Conservation (phyloP, 2,888 invertebrate genomes). For the Hirtodrosophila cameraria region DNA sequence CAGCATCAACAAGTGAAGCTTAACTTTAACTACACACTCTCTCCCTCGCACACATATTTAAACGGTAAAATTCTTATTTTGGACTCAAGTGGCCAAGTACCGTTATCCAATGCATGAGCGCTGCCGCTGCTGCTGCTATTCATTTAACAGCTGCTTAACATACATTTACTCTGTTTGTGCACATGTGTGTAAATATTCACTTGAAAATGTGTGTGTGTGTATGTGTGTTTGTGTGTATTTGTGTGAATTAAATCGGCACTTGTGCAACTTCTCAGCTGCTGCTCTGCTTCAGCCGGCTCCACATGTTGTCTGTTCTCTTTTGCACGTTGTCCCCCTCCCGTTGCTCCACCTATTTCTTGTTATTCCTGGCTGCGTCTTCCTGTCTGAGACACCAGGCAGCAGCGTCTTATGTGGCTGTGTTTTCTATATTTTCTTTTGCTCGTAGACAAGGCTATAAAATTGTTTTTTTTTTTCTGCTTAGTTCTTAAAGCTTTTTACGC, state of each 20-base stretch:
- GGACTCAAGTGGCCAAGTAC: conserved; percentile 25
- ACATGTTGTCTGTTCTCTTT: conserved; percentile 49
- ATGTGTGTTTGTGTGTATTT: conserved; percentile 26
- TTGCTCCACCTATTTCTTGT: background rate
- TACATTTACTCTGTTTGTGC: conserved; percentile 31
- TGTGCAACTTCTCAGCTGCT: conserved; percentile 67
- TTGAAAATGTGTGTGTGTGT: conserved; percentile 9
- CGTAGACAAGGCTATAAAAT: conserved; percentile 76
- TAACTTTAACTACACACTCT: conserved; percentile 10
- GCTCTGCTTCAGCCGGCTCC: conserved; percentile 31
- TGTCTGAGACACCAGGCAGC: conserved; percentile 54
- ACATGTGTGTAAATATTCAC: conserved; percentile 5
- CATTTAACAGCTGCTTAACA: conserved; percentile 73
- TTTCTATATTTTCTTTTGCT: conserved; percentile 61
- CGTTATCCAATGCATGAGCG: conserved; percentile 37
- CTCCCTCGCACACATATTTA: conserved; percentile 9
- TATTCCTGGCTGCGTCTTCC: conserved; percentile 33
- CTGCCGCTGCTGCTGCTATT: conserved; percentile 35
- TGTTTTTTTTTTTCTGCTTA: conserved; percentile 58
- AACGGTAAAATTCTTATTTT: conserved; percentile 47
- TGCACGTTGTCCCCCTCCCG: conserved; percentile 3
- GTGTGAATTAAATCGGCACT: conserved; percentile 63
- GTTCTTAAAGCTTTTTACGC: conserved; percentile 58
- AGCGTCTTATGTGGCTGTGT: conserved; percentile 51
- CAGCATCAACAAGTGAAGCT: conserved; percentile 50